Conservation (phyloP, 92 coral and sea anemone species). For the Phymanthus crucifer region DNA sequence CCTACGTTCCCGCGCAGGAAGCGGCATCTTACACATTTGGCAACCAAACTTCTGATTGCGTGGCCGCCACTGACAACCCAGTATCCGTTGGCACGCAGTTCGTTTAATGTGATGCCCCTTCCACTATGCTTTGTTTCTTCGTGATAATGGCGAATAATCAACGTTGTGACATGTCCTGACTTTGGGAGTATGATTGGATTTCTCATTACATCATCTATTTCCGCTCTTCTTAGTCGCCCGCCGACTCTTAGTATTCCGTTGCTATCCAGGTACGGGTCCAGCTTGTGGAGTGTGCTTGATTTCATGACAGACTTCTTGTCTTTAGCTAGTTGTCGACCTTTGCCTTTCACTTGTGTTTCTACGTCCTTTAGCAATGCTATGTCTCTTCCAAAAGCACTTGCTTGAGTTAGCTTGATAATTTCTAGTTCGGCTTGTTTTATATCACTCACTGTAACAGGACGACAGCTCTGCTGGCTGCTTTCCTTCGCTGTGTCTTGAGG, state of each 20-base stretch:
- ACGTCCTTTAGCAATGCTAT: too few species aligned
- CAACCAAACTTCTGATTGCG: too few species aligned
- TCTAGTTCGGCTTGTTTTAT: conserved; percentile 47
- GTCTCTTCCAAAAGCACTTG: conserved; percentile 49
- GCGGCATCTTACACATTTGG: too few species aligned
- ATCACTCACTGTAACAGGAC: conserved; percentile 24
- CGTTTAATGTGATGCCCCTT: too few species aligned
- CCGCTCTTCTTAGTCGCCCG: conserved; percentile 36
- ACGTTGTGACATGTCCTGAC: too few species aligned
- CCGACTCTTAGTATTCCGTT: not conserved
- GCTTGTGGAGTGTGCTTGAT: not conserved
- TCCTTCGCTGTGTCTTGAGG: not conserved
- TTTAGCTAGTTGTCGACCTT: not conserved
- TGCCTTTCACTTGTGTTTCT: not conserved
- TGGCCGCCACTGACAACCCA: too few species aligned
- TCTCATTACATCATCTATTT: conserved; percentile 12
- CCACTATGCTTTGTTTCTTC: too few species aligned
- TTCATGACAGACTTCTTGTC: not conserved
- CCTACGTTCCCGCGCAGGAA: too few species aligned
- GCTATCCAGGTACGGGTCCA: not conserved
- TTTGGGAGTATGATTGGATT: too few species aligned
- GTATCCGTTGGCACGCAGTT: too few species aligned
- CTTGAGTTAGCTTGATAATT: conserved; percentile 43
- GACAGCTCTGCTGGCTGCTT: not conserved
- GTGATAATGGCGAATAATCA: too few species aligned